Percentiles rank a stretch among this genome's conserved stretches.
These are phyloP conservation scores for Sceloporus tristichus DNA, from an alignment of 2,113 vertebrate genomes.

Conservation along the genomic window DNA sequence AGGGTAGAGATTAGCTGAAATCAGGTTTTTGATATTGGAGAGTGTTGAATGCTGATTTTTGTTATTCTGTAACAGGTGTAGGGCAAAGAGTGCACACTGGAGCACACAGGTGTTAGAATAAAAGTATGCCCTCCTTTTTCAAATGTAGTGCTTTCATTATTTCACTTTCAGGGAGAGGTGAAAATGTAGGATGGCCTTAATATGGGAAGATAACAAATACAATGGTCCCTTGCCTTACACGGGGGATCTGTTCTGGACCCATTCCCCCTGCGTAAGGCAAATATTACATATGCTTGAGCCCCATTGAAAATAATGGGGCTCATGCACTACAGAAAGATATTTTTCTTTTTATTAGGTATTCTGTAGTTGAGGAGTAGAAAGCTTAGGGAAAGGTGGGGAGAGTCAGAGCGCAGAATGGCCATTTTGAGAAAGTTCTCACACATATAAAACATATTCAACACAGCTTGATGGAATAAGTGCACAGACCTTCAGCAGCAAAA, in stretches of 20 bases:
- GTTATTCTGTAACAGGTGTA: conserved; percentile 76
- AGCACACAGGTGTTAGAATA: conserved; percentile 55
- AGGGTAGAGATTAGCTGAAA: conserved; percentile 63
- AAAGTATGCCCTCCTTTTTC: neutral
- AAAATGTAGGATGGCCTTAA: neutral
- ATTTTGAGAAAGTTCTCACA: neutral
- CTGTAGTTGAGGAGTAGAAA: neutral
- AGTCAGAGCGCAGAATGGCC: neutral
- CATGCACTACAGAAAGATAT: neutral
- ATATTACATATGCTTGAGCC: too few relatives aligned
- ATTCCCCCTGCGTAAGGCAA: too few relatives aligned
- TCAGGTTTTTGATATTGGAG: conserved; percentile 78
- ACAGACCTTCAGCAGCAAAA: neutral
- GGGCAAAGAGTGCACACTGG: conserved; percentile 60
- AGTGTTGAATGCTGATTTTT: conserved; percentile 85
- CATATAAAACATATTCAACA: neutral
- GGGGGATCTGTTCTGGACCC: too few relatives aligned
- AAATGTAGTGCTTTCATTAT: neutral
- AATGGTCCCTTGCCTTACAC: too few relatives aligned
- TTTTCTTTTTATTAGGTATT: too few relatives aligned
- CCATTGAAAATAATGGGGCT: too few relatives aligned
- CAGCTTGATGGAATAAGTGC: neutral
- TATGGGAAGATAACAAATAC: neutral
- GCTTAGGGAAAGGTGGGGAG: too few relatives aligned
- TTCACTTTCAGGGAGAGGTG: neutral